These are phyloP conservation scores for Furcula furcula DNA, from an alignment of 2,888 invertebrate genomes.

Conservation along the genomic window DNA sequence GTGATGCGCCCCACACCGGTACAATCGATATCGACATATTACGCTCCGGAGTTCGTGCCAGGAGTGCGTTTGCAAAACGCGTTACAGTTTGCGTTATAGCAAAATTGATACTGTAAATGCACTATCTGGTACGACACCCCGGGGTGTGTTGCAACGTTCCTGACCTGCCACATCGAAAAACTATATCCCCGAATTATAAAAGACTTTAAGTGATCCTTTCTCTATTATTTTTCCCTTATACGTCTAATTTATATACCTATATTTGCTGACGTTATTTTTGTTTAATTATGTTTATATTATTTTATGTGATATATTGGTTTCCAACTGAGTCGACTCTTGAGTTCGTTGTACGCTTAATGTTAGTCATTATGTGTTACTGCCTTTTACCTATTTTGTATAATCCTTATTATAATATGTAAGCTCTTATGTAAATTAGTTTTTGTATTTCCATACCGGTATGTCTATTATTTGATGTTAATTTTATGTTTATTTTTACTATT, in stretches of 20 bases:
- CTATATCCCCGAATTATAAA: constrained; percentile 47
- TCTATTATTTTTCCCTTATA: no score
- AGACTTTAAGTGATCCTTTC: constrained; percentile 55
- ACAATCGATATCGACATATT: constrained; percentile 63
- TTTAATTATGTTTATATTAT: constrained; percentile 21
- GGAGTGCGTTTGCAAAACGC: constrained; percentile 97
- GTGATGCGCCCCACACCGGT: constrained; percentile 54
- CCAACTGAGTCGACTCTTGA: constrained; percentile 16
- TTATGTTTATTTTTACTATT: constrained; percentile 28
- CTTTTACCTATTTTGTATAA: constrained; percentile 25
- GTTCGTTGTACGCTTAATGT: constrained; percentile 27
- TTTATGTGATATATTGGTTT: constrained; percentile 19
- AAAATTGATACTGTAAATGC: constrained; percentile 96
- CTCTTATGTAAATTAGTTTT: constrained; percentile 20
- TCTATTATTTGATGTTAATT: constrained; percentile 25
- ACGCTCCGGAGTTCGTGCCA: constrained; percentile 96
- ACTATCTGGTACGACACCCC: constrained; percentile 99
- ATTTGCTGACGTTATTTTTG: constrained; percentile 15
- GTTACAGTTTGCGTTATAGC: constrained; percentile 73
- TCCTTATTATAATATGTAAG: constrained; percentile 25
- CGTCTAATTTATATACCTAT: constrained; percentile 5
- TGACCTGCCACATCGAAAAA: constrained; percentile 51
- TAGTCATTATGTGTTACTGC: constrained; percentile 22
- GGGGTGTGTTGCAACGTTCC: constrained; percentile 80
- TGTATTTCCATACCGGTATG: constrained; percentile 17